Evolutionary conservation across 2,888 invertebrate genomes (phyloP), one percentile per base, ranked within the genome.

Genomic region (Tethea ocularis): DNA sequence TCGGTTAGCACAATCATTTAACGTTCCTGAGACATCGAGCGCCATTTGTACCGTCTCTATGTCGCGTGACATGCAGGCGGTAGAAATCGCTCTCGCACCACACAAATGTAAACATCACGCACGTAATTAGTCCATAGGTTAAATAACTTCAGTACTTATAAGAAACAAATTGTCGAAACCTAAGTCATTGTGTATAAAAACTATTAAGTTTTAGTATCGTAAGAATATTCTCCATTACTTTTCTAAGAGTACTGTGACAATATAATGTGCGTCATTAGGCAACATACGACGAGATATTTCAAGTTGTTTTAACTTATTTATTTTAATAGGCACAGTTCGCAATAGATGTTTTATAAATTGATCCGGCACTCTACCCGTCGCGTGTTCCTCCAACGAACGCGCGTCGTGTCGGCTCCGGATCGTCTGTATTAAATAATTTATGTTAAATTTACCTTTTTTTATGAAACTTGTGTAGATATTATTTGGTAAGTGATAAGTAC

Each of bases 131-230:
- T 89, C 87, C 82, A 79, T 91, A 92, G 87, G 83, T 83, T 86
- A 84, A 82, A 78, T 84, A 84, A 83, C 80, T 86, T 86, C 88
- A 85, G 91, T 92, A 91, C 91, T 91, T 92, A 91, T 93, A 92
- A 88, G 92, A 87, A 91, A 91, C 89, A 89, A 90, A 90, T 87
- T 89, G 92, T 93, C 91, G 92, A 91, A 93, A 88, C 91, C 93
- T 93, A 93, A 93, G 93, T 93, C 93, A 93, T 93, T 92, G 90
- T 93, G 91, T 93, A 93, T 91, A 92, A 90, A 88, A 84, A 84
- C 78, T 86, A 85, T 83, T 92, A 91, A 90, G 91, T 90, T 89
- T 83, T 90, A 91, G 89, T 77, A 66, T 79, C 83, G 69, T 91
- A 91, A 91, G 91, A 82, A 88, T 90, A 88, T 90, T 88, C 91